phyloP scores from a whole-genome alignment of 92 coral and sea anemone genomes.

The Galaxea fascicularis region DNA sequence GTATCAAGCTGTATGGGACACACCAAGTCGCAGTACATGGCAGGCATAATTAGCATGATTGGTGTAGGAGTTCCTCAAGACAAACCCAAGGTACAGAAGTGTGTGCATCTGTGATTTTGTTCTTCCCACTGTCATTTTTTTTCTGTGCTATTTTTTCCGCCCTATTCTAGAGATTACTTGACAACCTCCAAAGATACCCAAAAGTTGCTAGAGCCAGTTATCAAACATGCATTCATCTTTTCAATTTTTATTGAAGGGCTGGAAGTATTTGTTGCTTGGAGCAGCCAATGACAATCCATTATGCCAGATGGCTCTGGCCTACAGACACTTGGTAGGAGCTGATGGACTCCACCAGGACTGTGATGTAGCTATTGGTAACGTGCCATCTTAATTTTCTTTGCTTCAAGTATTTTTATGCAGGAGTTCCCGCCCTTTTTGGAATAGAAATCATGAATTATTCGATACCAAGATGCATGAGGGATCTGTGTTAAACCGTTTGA shows the following conservation, averaged over 20 bases:
- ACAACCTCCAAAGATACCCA: no score
- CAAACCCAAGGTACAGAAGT: constrained; percentile 38
- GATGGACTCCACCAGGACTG: constrained; percentile 80
- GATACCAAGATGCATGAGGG: no score
- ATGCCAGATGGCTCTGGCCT: constrained; percentile 92
- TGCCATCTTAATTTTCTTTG: background rate
- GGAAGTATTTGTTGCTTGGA: constrained; percentile 78
- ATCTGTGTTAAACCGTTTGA: no score
- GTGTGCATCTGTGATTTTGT: background rate
- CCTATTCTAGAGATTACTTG: no score
- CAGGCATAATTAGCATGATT: constrained; percentile 64
- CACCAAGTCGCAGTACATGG: constrained; percentile 64
- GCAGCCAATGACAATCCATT: constrained; percentile 83
- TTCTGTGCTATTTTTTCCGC: background rate
- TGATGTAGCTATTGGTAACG: constrained; percentile 83
- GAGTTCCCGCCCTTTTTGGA: no score
- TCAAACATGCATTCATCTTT: background rate
- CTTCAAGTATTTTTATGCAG: no score
- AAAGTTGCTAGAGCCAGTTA: no score
- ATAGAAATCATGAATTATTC: no score
- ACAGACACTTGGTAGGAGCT: constrained; percentile 83
- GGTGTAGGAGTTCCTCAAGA: constrained; percentile 77
- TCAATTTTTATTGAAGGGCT: constrained; percentile 48
- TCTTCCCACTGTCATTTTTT: background rate
- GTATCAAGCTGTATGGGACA: constrained; percentile 82